Conservation (phyloP, 2,888 invertebrate species). For the Scotopteryx bipunctaria region DNA sequence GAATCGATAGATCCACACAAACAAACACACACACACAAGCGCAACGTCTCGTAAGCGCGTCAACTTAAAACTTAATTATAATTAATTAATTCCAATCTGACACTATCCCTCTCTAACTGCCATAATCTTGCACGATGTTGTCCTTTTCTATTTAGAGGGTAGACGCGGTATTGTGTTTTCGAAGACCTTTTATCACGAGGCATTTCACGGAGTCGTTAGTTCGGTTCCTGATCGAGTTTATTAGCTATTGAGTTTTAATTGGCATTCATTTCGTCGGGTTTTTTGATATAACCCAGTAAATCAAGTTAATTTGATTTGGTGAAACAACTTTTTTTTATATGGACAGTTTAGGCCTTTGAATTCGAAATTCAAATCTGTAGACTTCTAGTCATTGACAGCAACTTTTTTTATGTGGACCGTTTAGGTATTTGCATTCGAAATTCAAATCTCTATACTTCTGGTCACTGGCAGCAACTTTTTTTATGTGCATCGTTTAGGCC, state of each 20-base stretch:
- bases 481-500: neutral
- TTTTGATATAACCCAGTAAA: constrained; percentile 34
- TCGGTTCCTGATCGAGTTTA: constrained; percentile 79
- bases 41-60: constrained; percentile 79
- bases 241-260: constrained; percentile 78
- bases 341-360: neutral
- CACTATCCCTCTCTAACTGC: constrained; percentile 67
- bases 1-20: constrained; percentile 74
- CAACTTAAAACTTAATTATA: constrained; percentile 93
- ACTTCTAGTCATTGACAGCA: neutral
- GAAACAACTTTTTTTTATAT: constrained; percentile 7
- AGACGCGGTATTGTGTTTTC: constrained; percentile 79
- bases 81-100: constrained; percentile 90
- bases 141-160: constrained; percentile 70
- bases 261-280: constrained; percentile 62
- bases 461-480: too few relatives aligned
- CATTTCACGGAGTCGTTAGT: constrained; percentile 77
- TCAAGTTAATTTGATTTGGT: constrained; percentile 36
- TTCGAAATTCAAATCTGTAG: constrained; percentile 6
- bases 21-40: constrained; percentile 66
- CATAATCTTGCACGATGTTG: constrained; percentile 72
- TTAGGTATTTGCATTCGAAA: neutral
- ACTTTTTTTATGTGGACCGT: too few relatives aligned
- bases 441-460: too few relatives aligned
- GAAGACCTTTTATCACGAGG: constrained; percentile 80